phyloP scores from a whole-genome alignment of 23 tunicate species.

The Halocynthia roretzi region DNA sequence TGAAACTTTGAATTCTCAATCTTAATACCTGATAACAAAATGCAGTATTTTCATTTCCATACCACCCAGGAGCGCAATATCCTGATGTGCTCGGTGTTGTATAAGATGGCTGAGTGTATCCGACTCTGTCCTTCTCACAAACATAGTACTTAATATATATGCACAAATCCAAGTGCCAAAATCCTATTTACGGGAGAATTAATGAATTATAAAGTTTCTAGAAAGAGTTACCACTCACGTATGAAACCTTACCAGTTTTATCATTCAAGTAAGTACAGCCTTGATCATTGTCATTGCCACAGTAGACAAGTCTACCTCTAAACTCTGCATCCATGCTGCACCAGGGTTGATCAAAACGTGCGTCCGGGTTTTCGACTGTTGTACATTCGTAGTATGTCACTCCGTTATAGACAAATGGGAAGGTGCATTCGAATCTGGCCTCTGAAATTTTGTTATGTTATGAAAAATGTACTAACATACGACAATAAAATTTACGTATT shows the following conservation, averaged over 20 bases:
- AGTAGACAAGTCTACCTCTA: constrained; percentile 39
- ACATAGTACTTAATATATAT: constrained; percentile 37
- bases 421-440: constrained; percentile 42
- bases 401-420: constrained; percentile 72
- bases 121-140: constrained; percentile 77
- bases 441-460: constrained; percentile 22
- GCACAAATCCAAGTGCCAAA: constrained; percentile 70
- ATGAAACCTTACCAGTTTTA: constrained; percentile 3
- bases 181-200: constrained; percentile 23
- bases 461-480: neutral
- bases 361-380: constrained; percentile 44
- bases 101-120: constrained; percentile 57
- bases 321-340: constrained; percentile 69
- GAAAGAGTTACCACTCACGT: too few species aligned
- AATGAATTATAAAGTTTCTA: neutral
- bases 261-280: constrained; percentile 72
- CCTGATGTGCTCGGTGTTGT: constrained; percentile 51
- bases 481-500: neutral
- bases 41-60: constrained; percentile 35
- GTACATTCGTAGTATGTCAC: constrained; percentile 64
- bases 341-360: constrained; percentile 36
- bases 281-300: constrained; percentile 45
- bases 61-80: constrained; percentile 66
- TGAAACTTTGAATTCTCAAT: neutral
- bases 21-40: constrained; percentile 64